phyloP scores from a whole-genome alignment of 2,797 vertebrate genomes.

The Euthynnus affinis region DNA sequence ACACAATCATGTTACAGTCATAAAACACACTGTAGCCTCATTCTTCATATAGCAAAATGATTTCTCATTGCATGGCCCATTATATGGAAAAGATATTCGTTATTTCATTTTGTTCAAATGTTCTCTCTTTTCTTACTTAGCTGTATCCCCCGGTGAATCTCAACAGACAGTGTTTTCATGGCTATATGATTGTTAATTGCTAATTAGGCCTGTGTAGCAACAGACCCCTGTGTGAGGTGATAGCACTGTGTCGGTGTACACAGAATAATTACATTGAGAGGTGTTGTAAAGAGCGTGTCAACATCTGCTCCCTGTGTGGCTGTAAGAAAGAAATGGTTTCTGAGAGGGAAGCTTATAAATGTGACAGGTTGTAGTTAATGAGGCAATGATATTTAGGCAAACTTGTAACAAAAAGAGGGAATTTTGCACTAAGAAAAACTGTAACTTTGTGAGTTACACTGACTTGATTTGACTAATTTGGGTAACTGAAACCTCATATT shows the following conservation, averaged over 20 bases:
- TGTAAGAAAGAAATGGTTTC: constrained; percentile 29
- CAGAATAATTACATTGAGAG: constrained; percentile 80
- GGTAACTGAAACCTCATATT: too few relatives aligned
- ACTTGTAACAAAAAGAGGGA: not conserved
- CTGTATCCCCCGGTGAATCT: constrained; percentile 48
- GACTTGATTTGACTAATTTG: too few relatives aligned
- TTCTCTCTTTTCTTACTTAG: constrained; percentile 48
- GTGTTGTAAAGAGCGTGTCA: constrained; percentile 67
- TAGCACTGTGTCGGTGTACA: constrained; percentile 71
- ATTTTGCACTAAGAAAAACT: too few relatives aligned
- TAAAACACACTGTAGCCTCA: constrained; percentile 1
- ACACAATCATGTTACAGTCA: constrained; percentile 27
- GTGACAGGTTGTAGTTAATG: constrained; percentile 35
- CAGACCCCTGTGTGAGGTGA: constrained; percentile 75
- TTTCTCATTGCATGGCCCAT: not conserved
- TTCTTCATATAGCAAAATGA: not conserved
- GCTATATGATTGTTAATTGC: constrained; percentile 78
- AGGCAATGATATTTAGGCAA: not conserved
- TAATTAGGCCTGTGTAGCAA: constrained; percentile 79
- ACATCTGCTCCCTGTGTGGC: constrained; percentile 70
- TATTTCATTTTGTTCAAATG: constrained; percentile 30
- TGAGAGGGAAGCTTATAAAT: constrained; percentile 29
- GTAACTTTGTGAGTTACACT: too few relatives aligned
- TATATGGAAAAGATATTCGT: not conserved
- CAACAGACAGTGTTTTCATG: constrained; percentile 72